Evolutionary conservation across 2,888 invertebrate genomes (phyloP).

Genomic region (Acanthosoma haemorrhoidale): DNA sequence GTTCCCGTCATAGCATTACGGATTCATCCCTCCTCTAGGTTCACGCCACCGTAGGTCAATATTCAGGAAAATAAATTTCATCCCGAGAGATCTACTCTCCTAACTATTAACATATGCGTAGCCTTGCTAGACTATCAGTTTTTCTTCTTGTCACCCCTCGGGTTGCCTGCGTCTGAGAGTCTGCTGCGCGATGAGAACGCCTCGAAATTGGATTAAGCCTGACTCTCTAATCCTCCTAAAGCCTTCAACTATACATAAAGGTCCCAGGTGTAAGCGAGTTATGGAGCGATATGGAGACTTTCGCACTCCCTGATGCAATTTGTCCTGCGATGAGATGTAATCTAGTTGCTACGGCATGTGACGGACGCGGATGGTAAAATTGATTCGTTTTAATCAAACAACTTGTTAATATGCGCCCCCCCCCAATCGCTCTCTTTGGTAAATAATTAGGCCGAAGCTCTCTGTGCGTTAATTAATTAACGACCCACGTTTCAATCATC

Average conservation of each 20-base stretch:
- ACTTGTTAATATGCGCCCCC: too few relatives aligned
- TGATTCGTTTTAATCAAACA: neutral
- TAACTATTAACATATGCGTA: too few relatives aligned
- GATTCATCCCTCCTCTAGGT: neutral
- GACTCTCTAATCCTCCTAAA: neutral
- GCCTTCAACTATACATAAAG: neutral
- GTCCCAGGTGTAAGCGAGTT: conserved; percentile 6
- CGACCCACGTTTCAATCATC: too few relatives aligned
- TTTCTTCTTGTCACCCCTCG: too few relatives aligned
- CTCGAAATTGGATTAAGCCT: neutral
- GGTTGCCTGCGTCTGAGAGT: neutral
- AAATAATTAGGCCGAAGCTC: too few relatives aligned
- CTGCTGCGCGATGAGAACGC: neutral
- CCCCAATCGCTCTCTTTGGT: too few relatives aligned
- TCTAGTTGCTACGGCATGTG: neutral
- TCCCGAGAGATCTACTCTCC: too few relatives aligned
- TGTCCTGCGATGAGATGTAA: neutral
- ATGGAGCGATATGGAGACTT: neutral
- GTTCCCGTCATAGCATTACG: neutral
- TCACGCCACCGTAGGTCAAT: too few relatives aligned
- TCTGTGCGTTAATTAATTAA: too few relatives aligned
- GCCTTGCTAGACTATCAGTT: too few relatives aligned
- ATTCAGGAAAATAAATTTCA: too few relatives aligned
- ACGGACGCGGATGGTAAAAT: neutral
- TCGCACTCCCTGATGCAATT: conserved; percentile 1